Evolutionary conservation across 2,888 invertebrate genomes (phyloP).

Genomic region (Ichneumoninae sp.): DNA sequence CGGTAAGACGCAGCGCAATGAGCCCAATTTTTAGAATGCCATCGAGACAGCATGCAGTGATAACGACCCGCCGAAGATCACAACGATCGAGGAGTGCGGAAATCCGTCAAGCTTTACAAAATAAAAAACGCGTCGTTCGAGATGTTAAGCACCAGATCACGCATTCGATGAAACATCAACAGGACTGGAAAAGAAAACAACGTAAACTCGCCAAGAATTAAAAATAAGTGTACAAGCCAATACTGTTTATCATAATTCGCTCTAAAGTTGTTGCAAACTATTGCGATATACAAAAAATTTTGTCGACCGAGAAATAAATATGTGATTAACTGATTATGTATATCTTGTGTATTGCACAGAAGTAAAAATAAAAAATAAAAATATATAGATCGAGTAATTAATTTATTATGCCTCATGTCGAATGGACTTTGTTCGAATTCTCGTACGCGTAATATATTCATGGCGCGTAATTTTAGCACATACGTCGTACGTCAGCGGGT

Average conservation of each 20-base stretch:
- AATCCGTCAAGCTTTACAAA: slow-evolving; percentile 5
- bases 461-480: too few species aligned
- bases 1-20: background rate
- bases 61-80: background rate
- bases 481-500: background rate
- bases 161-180: background rate
- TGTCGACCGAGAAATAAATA: background rate
- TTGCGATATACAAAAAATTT: background rate
- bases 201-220: background rate
- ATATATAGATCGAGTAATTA: background rate
- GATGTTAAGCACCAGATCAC: background rate
- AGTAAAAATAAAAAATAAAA: background rate
- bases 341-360: background rate
- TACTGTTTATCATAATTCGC: background rate
- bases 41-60: slow-evolving; percentile 5
- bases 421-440: background rate
- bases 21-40: background rate
- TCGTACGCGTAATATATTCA: background rate
- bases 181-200: background rate
- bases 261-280: background rate
- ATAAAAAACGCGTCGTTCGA: slow-evolving; percentile 1
- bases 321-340: background rate
- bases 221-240: background rate
- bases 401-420: background rate
- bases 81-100: slow-evolving; percentile 46